phyloP scores from a whole-genome alignment of 64 coral and sea anemone genomes.

The Catalaphyllia jardinei region DNA sequence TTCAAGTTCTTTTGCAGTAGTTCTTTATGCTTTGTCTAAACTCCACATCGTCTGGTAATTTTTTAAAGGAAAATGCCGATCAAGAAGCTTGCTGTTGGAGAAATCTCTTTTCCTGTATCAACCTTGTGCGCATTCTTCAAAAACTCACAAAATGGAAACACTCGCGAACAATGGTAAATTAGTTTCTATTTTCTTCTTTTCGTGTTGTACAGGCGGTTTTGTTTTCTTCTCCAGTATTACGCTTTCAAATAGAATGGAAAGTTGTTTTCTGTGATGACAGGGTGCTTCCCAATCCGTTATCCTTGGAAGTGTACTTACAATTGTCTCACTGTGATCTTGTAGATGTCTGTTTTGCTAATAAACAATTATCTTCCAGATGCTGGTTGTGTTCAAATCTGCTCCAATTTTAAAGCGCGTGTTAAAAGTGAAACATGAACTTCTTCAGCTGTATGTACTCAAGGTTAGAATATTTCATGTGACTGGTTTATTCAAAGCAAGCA shows the following conservation, averaged over 20 bases:
- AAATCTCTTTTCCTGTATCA: slow-evolving; percentile 96
- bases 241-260: not conserved
- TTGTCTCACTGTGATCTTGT: too few relatives aligned
- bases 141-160: slow-evolving; percentile 99
- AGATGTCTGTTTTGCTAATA: too few relatives aligned
- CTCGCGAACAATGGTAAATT: slow-evolving; percentile 89
- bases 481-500: not conserved
- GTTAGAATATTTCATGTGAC: slow-evolving; percentile 10
- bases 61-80: slow-evolving; percentile 85
- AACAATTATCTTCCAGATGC: slow-evolving; percentile 52
- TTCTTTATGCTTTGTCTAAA: not conserved
- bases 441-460: slow-evolving; percentile 93
- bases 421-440: slow-evolving; percentile 94
- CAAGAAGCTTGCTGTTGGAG: slow-evolving; percentile 93
- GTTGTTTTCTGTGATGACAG: too few relatives aligned
- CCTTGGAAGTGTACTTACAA: too few relatives aligned
- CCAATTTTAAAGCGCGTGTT: slow-evolving; percentile 92
- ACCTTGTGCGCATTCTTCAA: slow-evolving; percentile 93
- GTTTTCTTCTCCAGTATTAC: not conserved
- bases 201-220: not conserved
- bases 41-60: too few relatives aligned
- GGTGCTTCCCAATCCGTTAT: not conserved
- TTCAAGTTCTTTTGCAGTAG: not conserved
- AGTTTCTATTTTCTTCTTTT: not conserved
- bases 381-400: slow-evolving; percentile 98